Evolutionary conservation across 2,113 vertebrate species (phyloP).

Genomic region (Elachura formosa): DNA sequence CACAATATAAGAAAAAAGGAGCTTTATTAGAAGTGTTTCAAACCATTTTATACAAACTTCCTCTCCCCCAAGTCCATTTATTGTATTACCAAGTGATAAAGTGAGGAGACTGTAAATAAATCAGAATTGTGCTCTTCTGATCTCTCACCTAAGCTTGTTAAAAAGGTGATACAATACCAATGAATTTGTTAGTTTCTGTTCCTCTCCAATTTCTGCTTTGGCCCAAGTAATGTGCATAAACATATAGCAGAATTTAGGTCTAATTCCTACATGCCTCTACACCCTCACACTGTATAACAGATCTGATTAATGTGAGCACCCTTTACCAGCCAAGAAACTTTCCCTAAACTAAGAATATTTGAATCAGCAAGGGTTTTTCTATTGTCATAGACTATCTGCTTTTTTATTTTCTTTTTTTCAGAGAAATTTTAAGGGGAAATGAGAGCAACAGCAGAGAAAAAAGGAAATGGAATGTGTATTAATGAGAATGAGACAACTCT

Average conservation of each 20-base stretch:
- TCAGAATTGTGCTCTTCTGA: not conserved
- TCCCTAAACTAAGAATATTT: not conserved
- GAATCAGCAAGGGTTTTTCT: not conserved
- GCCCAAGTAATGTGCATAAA: not conserved
- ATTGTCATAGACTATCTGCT: not conserved
- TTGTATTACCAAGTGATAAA: not conserved
- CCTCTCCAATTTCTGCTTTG: not conserved
- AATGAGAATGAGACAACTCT: not conserved
- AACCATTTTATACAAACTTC: not conserved
- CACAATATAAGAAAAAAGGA: not conserved
- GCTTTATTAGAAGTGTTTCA: not conserved
- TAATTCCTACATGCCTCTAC: not conserved
- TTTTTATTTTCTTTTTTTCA: not conserved
- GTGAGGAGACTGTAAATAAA: not conserved
- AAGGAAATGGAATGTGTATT: not conserved
- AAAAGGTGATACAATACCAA: not conserved
- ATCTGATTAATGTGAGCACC: not conserved
- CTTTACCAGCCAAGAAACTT: not conserved
- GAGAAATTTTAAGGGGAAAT: not conserved
- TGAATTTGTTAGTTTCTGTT: not conserved
- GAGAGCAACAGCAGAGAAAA: not conserved
- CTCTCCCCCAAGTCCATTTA: not conserved
- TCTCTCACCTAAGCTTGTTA: not conserved
- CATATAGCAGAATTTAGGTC: not conserved
- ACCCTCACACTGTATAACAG: not conserved